Evolutionary conservation across 2,797 vertebrate genomes (phyloP).

Genomic region (Serranus cabrilla): DNA sequence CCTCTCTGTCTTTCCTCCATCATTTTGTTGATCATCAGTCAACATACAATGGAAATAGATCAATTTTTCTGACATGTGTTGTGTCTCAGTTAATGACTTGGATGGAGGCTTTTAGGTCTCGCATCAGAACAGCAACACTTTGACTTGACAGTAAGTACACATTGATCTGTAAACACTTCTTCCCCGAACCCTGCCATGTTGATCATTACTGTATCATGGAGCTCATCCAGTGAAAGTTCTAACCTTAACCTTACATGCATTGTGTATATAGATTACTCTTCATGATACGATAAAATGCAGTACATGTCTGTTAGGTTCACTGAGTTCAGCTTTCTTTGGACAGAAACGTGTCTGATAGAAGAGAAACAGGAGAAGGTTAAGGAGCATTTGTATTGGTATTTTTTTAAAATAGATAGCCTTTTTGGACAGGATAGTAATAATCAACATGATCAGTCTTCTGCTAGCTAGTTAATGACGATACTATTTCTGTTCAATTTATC

Average conservation of each 20-base stretch:
- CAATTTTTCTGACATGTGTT: slow-evolving; percentile 37
- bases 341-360: neutral
- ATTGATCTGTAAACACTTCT: slow-evolving; percentile 26
- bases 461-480: too few species aligned
- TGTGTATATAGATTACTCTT: slow-evolving; percentile 1
- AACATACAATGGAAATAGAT: slow-evolving; percentile 41
- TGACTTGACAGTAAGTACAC: slow-evolving; percentile 32
- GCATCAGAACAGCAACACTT: slow-evolving; percentile 7
- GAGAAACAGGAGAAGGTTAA: neutral
- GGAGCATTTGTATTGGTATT: neutral
- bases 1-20: slow-evolving; percentile 13
- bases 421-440: neutral
- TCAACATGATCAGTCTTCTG: too few species aligned
- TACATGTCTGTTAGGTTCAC: neutral
- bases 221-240: neutral
- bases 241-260: neutral
- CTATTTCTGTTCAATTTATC: too few species aligned
- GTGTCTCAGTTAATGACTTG: slow-evolving; percentile 46
- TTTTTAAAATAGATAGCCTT: slow-evolving; percentile 1
- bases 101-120: slow-evolving; percentile 33
- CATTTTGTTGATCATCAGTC: slow-evolving; percentile 49
- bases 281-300: neutral
- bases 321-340: neutral
- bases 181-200: slow-evolving; percentile 17
- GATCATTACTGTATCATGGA: slow-evolving; percentile 6